phyloP scores from a whole-genome alignment of 2,888 invertebrate genomes.

The Eulithis testata region DNA sequence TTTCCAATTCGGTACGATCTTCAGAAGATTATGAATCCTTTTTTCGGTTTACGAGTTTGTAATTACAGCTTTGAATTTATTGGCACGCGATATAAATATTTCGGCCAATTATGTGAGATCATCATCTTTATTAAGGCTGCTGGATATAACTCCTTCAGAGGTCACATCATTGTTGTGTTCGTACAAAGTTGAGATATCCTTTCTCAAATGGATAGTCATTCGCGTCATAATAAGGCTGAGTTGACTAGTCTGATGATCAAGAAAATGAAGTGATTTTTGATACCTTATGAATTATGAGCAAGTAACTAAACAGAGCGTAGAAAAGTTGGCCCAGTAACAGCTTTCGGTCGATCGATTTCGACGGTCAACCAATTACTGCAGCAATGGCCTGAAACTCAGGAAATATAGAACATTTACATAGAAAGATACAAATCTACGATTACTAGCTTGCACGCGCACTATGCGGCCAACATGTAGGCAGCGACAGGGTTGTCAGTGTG shows the following conservation, averaged over 20 bases:
- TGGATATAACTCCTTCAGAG: too few species aligned
- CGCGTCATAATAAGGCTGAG: too few species aligned
- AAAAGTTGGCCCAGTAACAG: conserved; percentile 9
- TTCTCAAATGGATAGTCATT: too few species aligned
- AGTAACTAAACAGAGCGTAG: conserved; percentile 12
- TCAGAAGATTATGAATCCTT: conserved; percentile 5
- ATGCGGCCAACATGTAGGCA: too few species aligned
- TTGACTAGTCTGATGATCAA: too few species aligned
- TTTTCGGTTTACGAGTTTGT: conserved; percentile 14
- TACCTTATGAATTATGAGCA: conserved; percentile 3
- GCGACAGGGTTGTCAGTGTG: too few species aligned
- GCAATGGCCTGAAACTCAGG: conserved; percentile 9
- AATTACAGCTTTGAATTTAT: conserved; percentile 25
- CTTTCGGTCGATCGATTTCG: conserved; percentile 48
- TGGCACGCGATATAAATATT: conserved; percentile 19
- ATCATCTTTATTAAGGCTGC: too few species aligned
- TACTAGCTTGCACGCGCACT: too few species aligned
- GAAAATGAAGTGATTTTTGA: not conserved
- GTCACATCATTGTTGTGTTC: too few species aligned
- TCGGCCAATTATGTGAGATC: conserved; percentile 14
- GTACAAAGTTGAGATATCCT: too few species aligned
- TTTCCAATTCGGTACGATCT: not conserved
- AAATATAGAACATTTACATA: not conserved
- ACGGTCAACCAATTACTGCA: conserved; percentile 53
- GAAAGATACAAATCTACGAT: not conserved